phyloP scores from a whole-genome alignment of 2,888 invertebrate genomes.

The Cheilosia scutellata region DNA sequence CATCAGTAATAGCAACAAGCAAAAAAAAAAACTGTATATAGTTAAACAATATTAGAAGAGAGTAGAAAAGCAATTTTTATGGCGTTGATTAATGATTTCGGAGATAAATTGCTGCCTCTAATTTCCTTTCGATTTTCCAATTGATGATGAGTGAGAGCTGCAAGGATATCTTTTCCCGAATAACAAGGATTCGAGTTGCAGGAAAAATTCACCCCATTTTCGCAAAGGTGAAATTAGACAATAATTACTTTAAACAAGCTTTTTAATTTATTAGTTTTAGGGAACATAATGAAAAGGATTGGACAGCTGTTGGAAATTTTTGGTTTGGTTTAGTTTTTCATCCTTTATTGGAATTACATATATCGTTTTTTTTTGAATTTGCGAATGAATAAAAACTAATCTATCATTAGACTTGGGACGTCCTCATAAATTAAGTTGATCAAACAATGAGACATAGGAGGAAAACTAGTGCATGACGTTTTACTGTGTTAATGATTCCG shows the following conservation, averaged over 20 bases:
- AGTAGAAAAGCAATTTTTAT: conserved; percentile 73
- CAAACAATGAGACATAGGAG: too few species aligned
- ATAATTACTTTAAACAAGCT: conserved; percentile 55
- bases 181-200: conserved; percentile 20
- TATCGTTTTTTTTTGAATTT: too few species aligned
- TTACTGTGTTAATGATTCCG: too few species aligned
- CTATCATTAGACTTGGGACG: too few species aligned
- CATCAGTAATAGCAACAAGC: conserved; percentile 28
- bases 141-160: conserved; percentile 62
- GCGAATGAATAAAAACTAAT: too few species aligned
- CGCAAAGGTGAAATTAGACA: conserved; percentile 48
- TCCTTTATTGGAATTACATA: too few species aligned
- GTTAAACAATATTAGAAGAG: conserved; percentile 53
- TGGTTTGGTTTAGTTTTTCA: too few species aligned
- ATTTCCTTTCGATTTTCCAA: conserved; percentile 75
- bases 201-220: conserved; percentile 28
- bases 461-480: too few species aligned
- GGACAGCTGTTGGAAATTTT: conserved; percentile 12
- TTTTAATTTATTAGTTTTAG: conserved; percentile 50
- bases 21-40: conserved; percentile 23
- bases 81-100: conserved; percentile 76
- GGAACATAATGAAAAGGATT: background rate
- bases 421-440: too few species aligned
- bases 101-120: conserved; percentile 75
- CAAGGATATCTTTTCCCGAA: conserved; percentile 44